These are phyloP conservation scores for Leptocoma aspasia DNA, from an alignment of 2,113 vertebrate genomes.

Conservation along the genomic window DNA sequence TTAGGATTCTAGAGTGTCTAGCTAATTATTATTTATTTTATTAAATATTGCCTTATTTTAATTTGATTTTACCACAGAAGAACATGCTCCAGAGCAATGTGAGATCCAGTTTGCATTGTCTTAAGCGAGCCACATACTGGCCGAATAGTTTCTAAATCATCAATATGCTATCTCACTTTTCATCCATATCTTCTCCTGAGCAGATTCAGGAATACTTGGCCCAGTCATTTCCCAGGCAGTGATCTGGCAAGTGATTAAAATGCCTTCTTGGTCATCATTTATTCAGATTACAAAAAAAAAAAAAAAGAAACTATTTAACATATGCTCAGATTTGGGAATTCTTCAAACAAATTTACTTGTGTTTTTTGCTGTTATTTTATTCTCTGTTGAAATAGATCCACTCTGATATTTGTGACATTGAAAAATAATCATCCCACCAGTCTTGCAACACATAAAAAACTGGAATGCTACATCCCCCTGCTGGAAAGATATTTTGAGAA, in stretches of 20 bases:
- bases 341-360: not conserved
- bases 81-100: not conserved
- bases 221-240: not conserved
- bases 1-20: not conserved
- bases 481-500: constrained; percentile 41
- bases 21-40: not conserved
- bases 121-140: not conserved
- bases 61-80: not conserved
- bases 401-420: not conserved
- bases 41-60: not conserved
- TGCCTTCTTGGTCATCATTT: not conserved
- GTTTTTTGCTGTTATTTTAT: not conserved
- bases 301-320: not conserved
- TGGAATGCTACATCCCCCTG: constrained; percentile 59
- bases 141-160: not conserved
- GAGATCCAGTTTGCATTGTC: not conserved
- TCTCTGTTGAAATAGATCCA: not conserved
- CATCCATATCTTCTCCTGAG: not conserved
- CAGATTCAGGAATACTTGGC: not conserved
- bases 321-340: not conserved
- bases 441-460: not conserved
- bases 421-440: not conserved
- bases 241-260: not conserved
- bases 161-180: not conserved
- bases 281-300: not conserved